Evolutionary conservation across 2,888 invertebrate species (phyloP).

Genomic region (Rotaria socialis): DNA sequence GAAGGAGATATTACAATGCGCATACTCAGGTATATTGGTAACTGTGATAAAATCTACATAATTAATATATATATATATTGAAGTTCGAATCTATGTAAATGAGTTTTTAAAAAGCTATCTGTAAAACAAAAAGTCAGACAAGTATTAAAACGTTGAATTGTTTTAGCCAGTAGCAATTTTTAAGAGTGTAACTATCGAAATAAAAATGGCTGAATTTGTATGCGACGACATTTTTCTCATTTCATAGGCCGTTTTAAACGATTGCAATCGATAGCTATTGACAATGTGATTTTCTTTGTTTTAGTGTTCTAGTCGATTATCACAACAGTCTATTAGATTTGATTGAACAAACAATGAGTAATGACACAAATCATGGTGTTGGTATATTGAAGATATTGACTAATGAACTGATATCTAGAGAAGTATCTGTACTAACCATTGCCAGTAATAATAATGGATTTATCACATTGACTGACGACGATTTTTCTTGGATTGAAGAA

Average conservation of each 20-base stretch:
- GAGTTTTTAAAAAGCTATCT: too few species aligned
- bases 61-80: too few species aligned
- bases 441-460: neutral
- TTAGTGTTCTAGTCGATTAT: neutral
- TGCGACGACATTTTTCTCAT: too few species aligned
- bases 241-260: too few species aligned
- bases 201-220: too few species aligned
- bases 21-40: neutral
- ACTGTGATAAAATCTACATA: too few species aligned
- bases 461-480: neutral
- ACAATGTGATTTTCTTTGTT: neutral
- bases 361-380: neutral
- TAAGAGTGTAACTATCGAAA: too few species aligned
- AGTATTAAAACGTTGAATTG: too few species aligned
- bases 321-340: neutral
- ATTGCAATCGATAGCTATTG: too few species aligned
- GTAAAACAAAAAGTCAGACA: too few species aligned
- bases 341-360: neutral
- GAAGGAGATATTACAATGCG: conserved; percentile 28
- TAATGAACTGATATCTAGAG: neutral
- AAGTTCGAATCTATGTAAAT: too few species aligned
- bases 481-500: neutral
- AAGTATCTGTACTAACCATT: neutral
- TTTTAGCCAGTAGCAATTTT: too few species aligned
- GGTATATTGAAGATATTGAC: neutral